Evolutionary conservation across 2,888 invertebrate genomes (phyloP).

Genomic region (Archips crataeganus): DNA sequence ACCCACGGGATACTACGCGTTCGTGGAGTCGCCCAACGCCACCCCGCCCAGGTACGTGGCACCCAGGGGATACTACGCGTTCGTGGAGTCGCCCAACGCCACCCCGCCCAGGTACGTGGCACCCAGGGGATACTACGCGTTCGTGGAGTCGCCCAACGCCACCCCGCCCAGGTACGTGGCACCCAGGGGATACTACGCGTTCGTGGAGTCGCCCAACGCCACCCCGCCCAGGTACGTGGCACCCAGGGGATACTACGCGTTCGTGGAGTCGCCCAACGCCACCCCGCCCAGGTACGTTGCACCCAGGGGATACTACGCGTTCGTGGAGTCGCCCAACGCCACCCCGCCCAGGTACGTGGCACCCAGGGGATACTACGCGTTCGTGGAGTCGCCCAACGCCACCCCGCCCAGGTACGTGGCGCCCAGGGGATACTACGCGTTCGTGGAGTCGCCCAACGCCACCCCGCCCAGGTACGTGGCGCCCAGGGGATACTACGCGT

Average conservation of each 20-base stretch:
- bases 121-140: constrained; percentile 95
- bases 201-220: constrained; percentile 94
- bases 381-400: constrained; percentile 94
- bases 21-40: constrained; percentile 94
- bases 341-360: constrained; percentile 89
- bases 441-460: constrained; percentile 94
- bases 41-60: constrained; percentile 89
- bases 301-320: constrained; percentile 95
- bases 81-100: constrained; percentile 94
- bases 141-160: constrained; percentile 94
- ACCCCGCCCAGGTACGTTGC: constrained; percentile 89
- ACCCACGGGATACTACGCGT: constrained; percentile 95
- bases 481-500: constrained; percentile 94
- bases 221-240: constrained; percentile 89
- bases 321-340: constrained; percentile 94
- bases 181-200: constrained; percentile 95
- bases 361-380: constrained; percentile 95
- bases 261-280: constrained; percentile 94
- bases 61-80: constrained; percentile 95
- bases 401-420: constrained; percentile 89
- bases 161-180: constrained; percentile 89
- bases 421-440: constrained; percentile 94
- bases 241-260: constrained; percentile 95
- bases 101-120: constrained; percentile 89
- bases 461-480: constrained; percentile 89